These are phyloP conservation scores for Microdon myrmicae DNA, from an alignment of 2,888 invertebrate genomes.

Conservation along the genomic window DNA sequence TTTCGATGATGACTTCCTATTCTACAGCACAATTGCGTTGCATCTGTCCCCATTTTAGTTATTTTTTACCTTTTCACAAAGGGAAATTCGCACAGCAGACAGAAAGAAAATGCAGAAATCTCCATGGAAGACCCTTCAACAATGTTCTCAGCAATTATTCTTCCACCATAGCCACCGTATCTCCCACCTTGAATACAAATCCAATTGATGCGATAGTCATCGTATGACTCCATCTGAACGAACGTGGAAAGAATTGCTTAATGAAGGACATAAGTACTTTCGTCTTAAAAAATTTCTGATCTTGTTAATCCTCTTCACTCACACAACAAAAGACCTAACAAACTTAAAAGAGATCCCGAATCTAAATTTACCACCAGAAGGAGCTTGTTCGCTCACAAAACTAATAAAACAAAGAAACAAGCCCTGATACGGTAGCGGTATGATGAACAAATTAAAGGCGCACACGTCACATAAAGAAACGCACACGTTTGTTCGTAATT, in stretches of 20 bases:
- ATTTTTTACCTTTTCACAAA: constrained; percentile 35
- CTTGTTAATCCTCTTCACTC: constrained; percentile 46
- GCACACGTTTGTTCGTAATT: constrained; percentile 49
- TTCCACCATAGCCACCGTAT: background rate
- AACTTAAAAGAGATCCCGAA: constrained; percentile 22
- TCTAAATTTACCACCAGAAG: constrained; percentile 24
- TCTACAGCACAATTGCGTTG: constrained; percentile 39
- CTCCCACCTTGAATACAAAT: constrained; percentile 13
- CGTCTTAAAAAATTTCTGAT: constrained; percentile 31
- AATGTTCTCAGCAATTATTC: constrained; percentile 23
- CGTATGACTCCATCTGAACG: background rate
- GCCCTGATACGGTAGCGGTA: constrained; percentile 1
- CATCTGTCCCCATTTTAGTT: constrained; percentile 41
- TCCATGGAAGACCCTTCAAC: constrained; percentile 37
- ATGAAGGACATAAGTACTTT: constrained; percentile 43
- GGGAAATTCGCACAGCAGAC: constrained; percentile 39
- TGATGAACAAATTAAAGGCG: constrained; percentile 44
- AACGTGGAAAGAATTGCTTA: constrained; percentile 17
- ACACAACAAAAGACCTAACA: constrained; percentile 32
- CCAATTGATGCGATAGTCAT: constrained; percentile 27
- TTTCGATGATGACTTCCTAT: constrained; percentile 42
- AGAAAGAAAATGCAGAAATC: constrained; percentile 12
- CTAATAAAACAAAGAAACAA: constrained; percentile 21
- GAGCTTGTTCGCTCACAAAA: too few species aligned
- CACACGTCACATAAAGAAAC: constrained; percentile 39